These are phyloP conservation scores for Polietes domitor DNA, from an alignment of 2,888 invertebrate genomes.

Conservation along the genomic window DNA sequence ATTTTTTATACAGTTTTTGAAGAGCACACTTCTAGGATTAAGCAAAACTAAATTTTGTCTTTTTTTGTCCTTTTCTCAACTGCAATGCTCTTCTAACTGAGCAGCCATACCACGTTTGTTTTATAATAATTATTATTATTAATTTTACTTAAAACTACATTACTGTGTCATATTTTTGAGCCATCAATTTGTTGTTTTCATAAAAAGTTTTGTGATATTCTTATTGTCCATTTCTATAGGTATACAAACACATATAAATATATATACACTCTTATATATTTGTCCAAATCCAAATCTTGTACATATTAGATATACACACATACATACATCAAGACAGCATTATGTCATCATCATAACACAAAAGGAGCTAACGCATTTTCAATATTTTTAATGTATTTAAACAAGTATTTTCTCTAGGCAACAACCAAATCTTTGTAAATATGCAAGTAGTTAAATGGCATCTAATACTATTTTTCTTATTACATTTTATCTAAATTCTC, in stretches of 20 bases:
- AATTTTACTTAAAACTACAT: slow-evolving; percentile 10
- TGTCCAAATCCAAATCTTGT: background rate
- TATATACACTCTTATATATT: slow-evolving; percentile 14
- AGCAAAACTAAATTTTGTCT: background rate
- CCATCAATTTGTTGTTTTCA: slow-evolving; percentile 22
- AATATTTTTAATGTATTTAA: slow-evolving; percentile 21
- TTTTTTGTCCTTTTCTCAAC: background rate
- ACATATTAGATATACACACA: background rate
- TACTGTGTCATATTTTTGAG: slow-evolving; percentile 11
- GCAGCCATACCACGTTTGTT: background rate
- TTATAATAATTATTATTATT: background rate
- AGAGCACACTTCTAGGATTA: slow-evolving; percentile 44
- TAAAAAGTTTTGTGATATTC: slow-evolving; percentile 29
- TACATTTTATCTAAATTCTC: background rate
- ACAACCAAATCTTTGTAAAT: slow-evolving; percentile 20
- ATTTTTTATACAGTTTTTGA: slow-evolving; percentile 38
- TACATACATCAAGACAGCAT: background rate
- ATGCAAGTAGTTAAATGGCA: slow-evolving; percentile 13
- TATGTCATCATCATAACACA: background rate
- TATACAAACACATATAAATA: background rate
- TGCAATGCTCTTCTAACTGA: background rate
- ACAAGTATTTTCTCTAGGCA: background rate
- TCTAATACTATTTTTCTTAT: slow-evolving; percentile 1
- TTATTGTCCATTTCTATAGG: slow-evolving; percentile 21
- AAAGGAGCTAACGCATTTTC: slow-evolving; percentile 11